These are phyloP conservation scores for Melopsittacus undulatus DNA, from an alignment of 2,797 vertebrate genomes.

Conservation along the genomic window DNA sequence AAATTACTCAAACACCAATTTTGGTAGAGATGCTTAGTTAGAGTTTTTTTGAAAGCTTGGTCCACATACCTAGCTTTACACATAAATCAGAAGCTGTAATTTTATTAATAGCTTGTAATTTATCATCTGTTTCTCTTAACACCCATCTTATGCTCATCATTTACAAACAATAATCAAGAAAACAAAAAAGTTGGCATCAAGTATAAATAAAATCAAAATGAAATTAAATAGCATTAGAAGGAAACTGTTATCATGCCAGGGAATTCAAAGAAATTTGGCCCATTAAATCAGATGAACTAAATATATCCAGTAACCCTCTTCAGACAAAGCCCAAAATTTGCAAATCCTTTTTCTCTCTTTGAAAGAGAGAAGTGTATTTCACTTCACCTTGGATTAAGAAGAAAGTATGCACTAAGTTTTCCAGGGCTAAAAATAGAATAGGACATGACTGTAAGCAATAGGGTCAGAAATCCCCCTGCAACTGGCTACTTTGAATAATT, in stretches of 20 bases:
- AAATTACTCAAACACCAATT: background rate
- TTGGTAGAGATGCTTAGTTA: background rate
- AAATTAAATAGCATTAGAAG: background rate
- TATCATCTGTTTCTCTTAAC: background rate
- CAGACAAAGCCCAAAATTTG: slow-evolving; percentile 25
- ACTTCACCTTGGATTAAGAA: background rate
- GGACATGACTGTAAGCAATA: background rate
- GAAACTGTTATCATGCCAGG: background rate
- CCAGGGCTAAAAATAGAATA: background rate
- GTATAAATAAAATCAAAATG: background rate
- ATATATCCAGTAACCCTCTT: background rate
- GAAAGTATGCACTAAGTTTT: background rate
- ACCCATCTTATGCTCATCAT: background rate
- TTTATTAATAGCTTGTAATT: background rate
- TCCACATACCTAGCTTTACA: background rate
- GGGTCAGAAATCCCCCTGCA: background rate
- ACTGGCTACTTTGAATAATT: background rate
- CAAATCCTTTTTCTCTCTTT: slow-evolving; percentile 48
- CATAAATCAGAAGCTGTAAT: background rate
- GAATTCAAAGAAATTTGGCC: background rate
- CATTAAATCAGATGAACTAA: background rate
- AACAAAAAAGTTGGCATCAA: background rate
- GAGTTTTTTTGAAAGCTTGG: background rate
- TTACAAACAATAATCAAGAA: background rate
- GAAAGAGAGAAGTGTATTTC: slow-evolving; percentile 12